Evolutionary conservation across 2,797 vertebrate genomes (phyloP), one percentile per base, ranked within the genome.

Genomic region (Euthynnus affinis): DNA sequence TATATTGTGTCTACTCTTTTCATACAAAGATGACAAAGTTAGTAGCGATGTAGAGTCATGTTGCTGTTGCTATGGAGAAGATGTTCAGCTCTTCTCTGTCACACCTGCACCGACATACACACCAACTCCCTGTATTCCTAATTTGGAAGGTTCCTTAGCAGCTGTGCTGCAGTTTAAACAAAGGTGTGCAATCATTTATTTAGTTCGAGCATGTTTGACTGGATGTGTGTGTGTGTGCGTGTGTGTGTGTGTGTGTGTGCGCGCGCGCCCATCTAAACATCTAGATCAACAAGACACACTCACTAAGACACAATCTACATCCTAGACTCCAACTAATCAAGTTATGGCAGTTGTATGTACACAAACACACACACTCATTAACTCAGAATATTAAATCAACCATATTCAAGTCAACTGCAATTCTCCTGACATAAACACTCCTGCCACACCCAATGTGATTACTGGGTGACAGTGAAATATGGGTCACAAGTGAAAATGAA

Each of bases 401-500:
- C 22, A 18, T 32, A 71, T 78, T n/a, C 9, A 14, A 34, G 27
- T 18, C 57, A 58, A 29, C 23, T 44, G 42, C 48, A 61, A 59
- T 44, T n/a, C 14, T 57, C 52, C 27, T 18, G 52, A 58, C 32
- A 61, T 48, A 53, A 71, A 34, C 23, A 8, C 7, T 40, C 23
- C 52, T 67, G n/a, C 46, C 37, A 52, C 20, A 51, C 61, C 27
- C 59, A 46, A 23, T 42, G 37, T n/a, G 80, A 79, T 87, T 51
- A 82, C 49, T 12, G 59, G 1, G 14, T 55, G 40, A 78, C 71
- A 74, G 58, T 60, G 61, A 85, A 46, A 76, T 82, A 80, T 78
- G 10, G 66, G 17, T 69, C 79, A 55, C 3, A 9, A 29, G 9
- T 62, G 56, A 23, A 76, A 25, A 63, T 61, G 0, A 51, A 18